Evolutionary conservation across 2,888 invertebrate genomes (phyloP).

Genomic region (Steinernema carpocapsae): DNA sequence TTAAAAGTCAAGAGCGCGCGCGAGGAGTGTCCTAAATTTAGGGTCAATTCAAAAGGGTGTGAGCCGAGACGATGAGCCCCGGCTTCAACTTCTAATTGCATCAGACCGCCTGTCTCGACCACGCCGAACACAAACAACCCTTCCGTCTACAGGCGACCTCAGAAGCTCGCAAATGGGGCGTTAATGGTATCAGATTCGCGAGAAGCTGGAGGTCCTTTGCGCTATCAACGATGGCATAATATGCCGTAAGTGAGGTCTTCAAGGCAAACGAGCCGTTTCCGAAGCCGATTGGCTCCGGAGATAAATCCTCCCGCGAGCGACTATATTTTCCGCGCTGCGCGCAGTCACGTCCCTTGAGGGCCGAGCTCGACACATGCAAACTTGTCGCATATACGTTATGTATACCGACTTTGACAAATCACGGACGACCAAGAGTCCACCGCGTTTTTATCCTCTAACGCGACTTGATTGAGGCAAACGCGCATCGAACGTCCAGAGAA

Average conservation of each 20-base stretch:
- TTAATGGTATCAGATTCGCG: slow-evolving; percentile 27
- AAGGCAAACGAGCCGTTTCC: slow-evolving; percentile 31
- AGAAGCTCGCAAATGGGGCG: neutral
- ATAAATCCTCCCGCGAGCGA: slow-evolving; percentile 27
- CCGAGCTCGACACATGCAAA: slow-evolving; percentile 29
- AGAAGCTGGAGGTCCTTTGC: neutral
- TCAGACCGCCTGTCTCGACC: neutral
- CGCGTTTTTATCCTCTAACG: neutral
- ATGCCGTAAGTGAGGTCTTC: slow-evolving; percentile 31
- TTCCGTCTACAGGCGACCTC: neutral
- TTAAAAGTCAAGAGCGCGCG: slow-evolving; percentile 20
- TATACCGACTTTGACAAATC: slow-evolving; percentile 34
- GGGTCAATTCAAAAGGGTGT: slow-evolving; percentile 18
- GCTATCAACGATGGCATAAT: slow-evolving; percentile 26
- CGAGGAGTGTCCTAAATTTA: neutral
- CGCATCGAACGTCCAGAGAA: slow-evolving; percentile 11
- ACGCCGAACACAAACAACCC: slow-evolving; percentile 5
- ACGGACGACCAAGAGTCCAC: slow-evolving; percentile 4
- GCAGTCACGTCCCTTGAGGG: slow-evolving; percentile 23
- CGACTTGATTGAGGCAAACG: slow-evolving; percentile 15
- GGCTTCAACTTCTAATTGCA: slow-evolving; percentile 13
- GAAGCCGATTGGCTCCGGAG: slow-evolving; percentile 28
- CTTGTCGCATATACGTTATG: slow-evolving; percentile 31
- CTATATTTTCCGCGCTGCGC: slow-evolving; percentile 25
- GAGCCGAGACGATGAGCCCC: neutral